Evolutionary conservation across 2,888 invertebrate genomes (phyloP), one percentile per base, ranked within the genome.

Genomic region (Drosophila lacicola): DNA sequence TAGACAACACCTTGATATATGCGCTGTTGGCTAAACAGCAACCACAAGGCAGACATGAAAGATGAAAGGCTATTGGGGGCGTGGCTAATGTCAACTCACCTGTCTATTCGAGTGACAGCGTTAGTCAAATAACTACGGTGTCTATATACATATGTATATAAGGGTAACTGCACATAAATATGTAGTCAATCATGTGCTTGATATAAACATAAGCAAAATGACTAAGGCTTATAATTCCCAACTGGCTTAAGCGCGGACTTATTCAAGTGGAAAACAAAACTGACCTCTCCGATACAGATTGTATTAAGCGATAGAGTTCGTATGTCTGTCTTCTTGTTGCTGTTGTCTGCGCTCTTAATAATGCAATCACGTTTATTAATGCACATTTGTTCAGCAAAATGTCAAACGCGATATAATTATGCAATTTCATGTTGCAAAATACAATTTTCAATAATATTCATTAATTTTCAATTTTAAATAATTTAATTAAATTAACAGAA

Each of bases 31-130:
- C 37, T 51, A 45, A 61, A 46, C 60, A 33, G 46, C 56, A 71
- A 71, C 72, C 72, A 50, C 72, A 71, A 62, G 44, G 55, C 62
- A 63, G 73, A 55, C 62, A 57, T 46, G 9, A 62, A 42, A 71
- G 72, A 71, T 72, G 66, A 71, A 71, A 66, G 60, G 53, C 34
- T 10, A 34, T 36, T 21, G 13, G 44, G 54, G 65, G 65, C 56
- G 71, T 70, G 71, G 51, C 47, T 10, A 29, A 39, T 41, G 56
- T 41, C 49, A 70, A 53, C 39, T 33, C 57, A 50, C 49, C 56
- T 44, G 34, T 19, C 13, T n/a, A 19, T 17, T 10, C 25, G 37
- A 34, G 47, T 37, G 68, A 36, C 51, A 65, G 19, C 17, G 46
- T 17, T 37, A 14, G 19, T 13, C 37, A 49, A 41, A 39, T 17